Percentiles rank a stretch among this genome's conserved stretches.
These are phyloP conservation scores for Scolopax bukidnonensis DNA, from an alignment of 2,797 vertebrate species.

Conservation along the genomic window DNA sequence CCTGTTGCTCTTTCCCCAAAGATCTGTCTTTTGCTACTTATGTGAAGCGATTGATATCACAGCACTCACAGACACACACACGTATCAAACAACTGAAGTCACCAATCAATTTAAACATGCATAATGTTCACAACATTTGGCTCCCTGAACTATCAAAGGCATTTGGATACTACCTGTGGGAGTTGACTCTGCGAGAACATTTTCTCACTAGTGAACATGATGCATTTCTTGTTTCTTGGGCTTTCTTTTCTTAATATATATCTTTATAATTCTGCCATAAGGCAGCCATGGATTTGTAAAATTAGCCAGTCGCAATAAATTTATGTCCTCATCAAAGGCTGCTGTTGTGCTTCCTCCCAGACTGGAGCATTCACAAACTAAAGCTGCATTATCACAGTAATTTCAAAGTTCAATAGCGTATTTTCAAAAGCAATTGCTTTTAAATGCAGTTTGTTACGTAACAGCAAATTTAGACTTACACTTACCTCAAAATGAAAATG, in stretches of 20 bases:
- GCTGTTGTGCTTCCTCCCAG: conserved; percentile 48
- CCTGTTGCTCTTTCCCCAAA: neutral
- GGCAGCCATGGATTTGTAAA: conserved; percentile 63
- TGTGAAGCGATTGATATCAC: neutral
- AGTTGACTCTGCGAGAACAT: neutral
- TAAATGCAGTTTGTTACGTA: conserved; percentile 55
- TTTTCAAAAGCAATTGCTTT: conserved; percentile 65
- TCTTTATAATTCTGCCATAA: conserved; percentile 59
- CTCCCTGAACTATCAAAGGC: neutral
- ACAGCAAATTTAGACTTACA: conserved; percentile 41
- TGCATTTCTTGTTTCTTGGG: neutral
- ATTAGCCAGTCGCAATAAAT: conserved; percentile 74
- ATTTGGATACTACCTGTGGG: neutral
- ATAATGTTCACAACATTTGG: neutral
- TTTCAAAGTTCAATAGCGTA: conserved; percentile 57
- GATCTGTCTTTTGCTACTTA: neutral
- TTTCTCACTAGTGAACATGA: conserved; percentile 11
- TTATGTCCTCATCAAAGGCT: conserved; percentile 68
- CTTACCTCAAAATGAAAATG: conserved; percentile 30
- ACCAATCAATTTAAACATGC: conserved; percentile 11
- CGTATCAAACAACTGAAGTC: neutral
- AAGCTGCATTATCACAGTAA: conserved; percentile 52
- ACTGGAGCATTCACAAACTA: conserved; percentile 36
- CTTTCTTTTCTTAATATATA: conserved; percentile 21
- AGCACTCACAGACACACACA: neutral